Conservation (phyloP, 2,888 invertebrate genomes). For the Himalopsyche anomala region DNA sequence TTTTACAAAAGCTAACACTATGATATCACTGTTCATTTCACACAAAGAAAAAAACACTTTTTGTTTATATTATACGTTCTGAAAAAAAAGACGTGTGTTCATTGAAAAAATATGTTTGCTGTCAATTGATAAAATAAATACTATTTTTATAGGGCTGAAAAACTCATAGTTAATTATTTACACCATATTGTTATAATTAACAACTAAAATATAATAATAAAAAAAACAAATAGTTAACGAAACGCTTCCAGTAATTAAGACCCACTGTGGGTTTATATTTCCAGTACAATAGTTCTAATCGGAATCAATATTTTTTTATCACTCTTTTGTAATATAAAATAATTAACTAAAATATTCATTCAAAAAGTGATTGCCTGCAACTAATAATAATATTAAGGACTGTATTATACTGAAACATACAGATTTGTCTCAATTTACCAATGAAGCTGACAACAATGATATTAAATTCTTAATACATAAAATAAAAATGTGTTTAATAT, state of each 20-base stretch:
- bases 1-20: no score
- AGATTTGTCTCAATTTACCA: conserved; percentile 45
- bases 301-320: conserved; percentile 22
- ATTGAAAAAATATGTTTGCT: no score
- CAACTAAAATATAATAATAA: conserved; percentile 42
- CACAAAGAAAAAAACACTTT: no score
- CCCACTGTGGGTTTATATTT: conserved; percentile 44
- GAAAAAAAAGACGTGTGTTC: no score
- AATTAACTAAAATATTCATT: conserved; percentile 25
- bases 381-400: conserved; percentile 15
- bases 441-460: conserved; percentile 55
- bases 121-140: no score
- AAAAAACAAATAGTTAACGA: conserved; percentile 41
- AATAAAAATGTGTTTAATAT: conserved; percentile 41
- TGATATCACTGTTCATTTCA: no score
- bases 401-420: neutral
- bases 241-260: conserved; percentile 22
- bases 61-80: no score
- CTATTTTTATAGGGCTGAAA: neutral
- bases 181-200: conserved; percentile 35
- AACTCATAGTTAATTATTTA: neutral
- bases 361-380: conserved; percentile 9
- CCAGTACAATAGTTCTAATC: conserved; percentile 1
- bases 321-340: conserved; percentile 7
- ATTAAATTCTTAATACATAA: conserved; percentile 40